Percentiles rank a stretch among this genome's conserved stretches.
phyloP scores from a whole-genome alignment of 1,140 invertebrate genomes.

The Penaeus vannamei region DNA sequence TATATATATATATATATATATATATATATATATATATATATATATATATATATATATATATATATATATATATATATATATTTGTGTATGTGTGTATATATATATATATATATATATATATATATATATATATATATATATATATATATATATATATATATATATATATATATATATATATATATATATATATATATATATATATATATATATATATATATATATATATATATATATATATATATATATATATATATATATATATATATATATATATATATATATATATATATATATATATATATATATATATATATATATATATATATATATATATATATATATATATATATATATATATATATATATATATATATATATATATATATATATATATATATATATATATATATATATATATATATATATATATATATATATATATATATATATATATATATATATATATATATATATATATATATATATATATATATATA shows the following conservation, averaged over 20 bases:
- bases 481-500: too few species aligned
- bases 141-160: constrained; percentile 30
- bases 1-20: constrained; percentile 2
- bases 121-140: constrained; percentile 33
- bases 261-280: neutral
- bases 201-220: constrained; percentile 29
- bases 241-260: neutral
- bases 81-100: constrained; percentile 23
- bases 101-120: constrained; percentile 29
- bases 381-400: neutral
- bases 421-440: too few species aligned
- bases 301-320: constrained; percentile 33
- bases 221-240: constrained; percentile 4
- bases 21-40: constrained; percentile 21
- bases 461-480: too few species aligned
- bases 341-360: constrained; percentile 5
- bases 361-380: neutral
- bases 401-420: neutral
- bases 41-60: neutral
- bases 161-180: constrained; percentile 33
- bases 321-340: constrained; percentile 30
- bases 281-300: constrained; percentile 14
- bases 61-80: constrained; percentile 33
- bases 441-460: too few species aligned
- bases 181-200: constrained; percentile 30